Evolutionary conservation across 2,113 vertebrate genomes (phyloP).

Genomic region (Rynchops niger): DNA sequence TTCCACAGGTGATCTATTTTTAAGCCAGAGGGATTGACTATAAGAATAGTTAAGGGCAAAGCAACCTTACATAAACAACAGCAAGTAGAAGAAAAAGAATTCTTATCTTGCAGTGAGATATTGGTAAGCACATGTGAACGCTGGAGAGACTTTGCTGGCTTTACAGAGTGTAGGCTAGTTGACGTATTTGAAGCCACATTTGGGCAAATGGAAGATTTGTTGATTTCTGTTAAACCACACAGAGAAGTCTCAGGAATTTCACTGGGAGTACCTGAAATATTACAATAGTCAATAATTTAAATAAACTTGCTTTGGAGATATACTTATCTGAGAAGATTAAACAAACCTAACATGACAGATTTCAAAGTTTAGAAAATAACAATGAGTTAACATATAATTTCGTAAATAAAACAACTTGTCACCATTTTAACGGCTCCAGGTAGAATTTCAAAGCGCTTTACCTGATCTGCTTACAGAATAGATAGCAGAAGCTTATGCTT

Average conservation of each 20-base stretch:
- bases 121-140: not conserved
- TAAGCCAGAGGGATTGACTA: not conserved
- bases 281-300: not conserved
- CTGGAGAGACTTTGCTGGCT: not conserved
- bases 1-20: not conserved
- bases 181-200: not conserved
- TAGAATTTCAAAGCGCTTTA: not conserved
- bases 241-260: not conserved
- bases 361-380: not conserved
- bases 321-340: not conserved
- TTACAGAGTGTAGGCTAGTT: not conserved
- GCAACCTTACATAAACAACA: not conserved
- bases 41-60: not conserved
- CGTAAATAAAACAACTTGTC: not conserved
- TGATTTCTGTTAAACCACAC: not conserved
- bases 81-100: not conserved
- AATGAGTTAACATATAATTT: not conserved
- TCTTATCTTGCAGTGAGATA: not conserved
- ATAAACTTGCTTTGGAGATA: not conserved
- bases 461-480: not conserved
- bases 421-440: not conserved
- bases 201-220: not conserved
- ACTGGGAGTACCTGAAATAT: not conserved
- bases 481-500: not conserved
- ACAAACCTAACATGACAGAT: not conserved